These are phyloP conservation scores for Aspidiotus rigidus DNA, from an alignment of 2,888 invertebrate species.

Conservation along the genomic window DNA sequence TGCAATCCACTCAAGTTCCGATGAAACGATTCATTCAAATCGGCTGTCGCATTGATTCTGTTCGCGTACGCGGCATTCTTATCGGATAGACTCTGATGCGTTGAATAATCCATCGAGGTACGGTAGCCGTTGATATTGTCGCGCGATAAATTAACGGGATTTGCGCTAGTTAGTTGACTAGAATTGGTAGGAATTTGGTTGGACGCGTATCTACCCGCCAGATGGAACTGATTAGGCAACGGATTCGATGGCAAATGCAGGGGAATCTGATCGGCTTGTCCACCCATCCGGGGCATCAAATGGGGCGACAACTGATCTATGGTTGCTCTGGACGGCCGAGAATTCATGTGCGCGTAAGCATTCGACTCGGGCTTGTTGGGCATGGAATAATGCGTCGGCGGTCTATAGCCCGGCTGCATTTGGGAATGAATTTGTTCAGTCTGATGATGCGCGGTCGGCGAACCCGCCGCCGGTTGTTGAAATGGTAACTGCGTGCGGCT, in stretches of 20 bases:
- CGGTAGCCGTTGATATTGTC: constrained; percentile 14
- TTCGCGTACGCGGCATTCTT: constrained; percentile 17
- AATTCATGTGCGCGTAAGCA: constrained; percentile 5
- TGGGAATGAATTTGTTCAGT: constrained; percentile 31
- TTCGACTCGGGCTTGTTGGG: constrained; percentile 14
- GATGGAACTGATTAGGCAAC: not conserved
- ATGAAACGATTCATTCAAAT: constrained; percentile 17
- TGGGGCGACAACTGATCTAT: constrained; percentile 37
- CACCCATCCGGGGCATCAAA: constrained; percentile 3
- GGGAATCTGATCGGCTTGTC: constrained; percentile 26
- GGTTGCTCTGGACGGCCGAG: constrained; percentile 17
- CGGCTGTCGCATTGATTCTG: constrained; percentile 15
- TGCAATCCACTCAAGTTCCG: constrained; percentile 41
- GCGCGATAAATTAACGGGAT: not conserved
- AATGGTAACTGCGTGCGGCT: constrained; percentile 21
- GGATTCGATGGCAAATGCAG: constrained; percentile 33
- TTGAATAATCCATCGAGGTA: not conserved
- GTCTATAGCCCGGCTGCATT: constrained; percentile 8
- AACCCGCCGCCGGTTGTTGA: not conserved
- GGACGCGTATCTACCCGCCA: not conserved
- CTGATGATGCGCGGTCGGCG: constrained; percentile 15
- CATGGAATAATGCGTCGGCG: constrained; percentile 12
- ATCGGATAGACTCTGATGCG: constrained; percentile 1
- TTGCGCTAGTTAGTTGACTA: constrained; percentile 15
- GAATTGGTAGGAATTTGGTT: constrained; percentile 25